Base-by-base conservation (phyloP, 2,888 invertebrate species). In the Pristionchus arcanus region DNA sequence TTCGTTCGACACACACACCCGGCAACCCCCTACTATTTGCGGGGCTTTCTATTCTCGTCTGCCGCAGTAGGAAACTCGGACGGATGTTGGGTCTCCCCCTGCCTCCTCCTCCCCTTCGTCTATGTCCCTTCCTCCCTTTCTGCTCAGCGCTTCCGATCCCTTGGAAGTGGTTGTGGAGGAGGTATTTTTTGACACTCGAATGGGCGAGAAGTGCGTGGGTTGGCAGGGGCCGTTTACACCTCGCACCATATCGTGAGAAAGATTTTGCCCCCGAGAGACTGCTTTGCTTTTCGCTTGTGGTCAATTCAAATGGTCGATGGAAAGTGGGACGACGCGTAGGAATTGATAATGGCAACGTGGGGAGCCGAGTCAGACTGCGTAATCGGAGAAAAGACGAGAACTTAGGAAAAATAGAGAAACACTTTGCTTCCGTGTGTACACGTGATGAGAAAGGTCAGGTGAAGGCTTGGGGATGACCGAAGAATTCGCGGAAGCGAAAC, bases 281-380 rank as follows among this genome's bases (percentile, higher is more conserved):
- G 11, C 63, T 63, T 63, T 71, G 68, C 68, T 71, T 71, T 71
- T 71, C 68, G 68, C 68, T 13, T 63, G 34, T 34, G 74, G 74
- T 34, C 37, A 31, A 74, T 74, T 74, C 74, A 74, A 74, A 74
- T 74, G 37, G n/a, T n/a, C 13, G 25, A 15, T 21, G 21, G 37
- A 25, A 37, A 21, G 7, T 16, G 21, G 25, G 42, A 42, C 2
- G 13, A 34, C 81, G 53, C 81, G 81, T 81, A 81, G 81, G 81
- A 81, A 81, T 81, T 42, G 81, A 28, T 81, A 81, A 81, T 81
- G 9, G 53, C 49, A 81, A 81, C 81, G 81, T 53, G 81, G 49
- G 81, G 42, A 25, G 49, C 15, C 81, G 81, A 81, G 81, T 81
- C 81, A 81, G 81, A 81, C 81, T 81, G 81, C 49, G 49, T 11